phyloP scores from a whole-genome alignment of 2,113 vertebrate species.

The Pedetes capensis region DNA sequence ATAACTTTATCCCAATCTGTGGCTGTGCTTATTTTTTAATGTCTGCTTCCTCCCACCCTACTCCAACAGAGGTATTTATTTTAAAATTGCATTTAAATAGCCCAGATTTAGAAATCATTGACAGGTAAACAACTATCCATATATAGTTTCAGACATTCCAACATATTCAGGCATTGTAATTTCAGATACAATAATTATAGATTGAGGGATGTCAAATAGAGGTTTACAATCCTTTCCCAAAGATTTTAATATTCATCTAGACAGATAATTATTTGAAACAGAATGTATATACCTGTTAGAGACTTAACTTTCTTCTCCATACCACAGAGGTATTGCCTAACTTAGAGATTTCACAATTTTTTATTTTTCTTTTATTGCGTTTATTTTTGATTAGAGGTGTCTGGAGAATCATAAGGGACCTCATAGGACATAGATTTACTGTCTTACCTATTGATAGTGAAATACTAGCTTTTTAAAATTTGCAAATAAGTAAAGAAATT shows the following conservation, averaged over 20 bases:
- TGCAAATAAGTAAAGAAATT: not conserved
- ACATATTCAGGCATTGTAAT: not conserved
- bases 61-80: not conserved
- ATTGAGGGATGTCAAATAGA: not conserved
- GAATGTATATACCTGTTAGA: not conserved
- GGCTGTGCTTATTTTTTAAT: not conserved
- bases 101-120: not conserved
- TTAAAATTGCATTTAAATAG: not conserved
- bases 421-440: not conserved
- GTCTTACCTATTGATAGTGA: not conserved
- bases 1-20: not conserved
- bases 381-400: not conserved
- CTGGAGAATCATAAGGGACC: not conserved
- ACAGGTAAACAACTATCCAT: not conserved
- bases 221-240: not conserved
- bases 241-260: constrained; percentile 5
- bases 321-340: not conserved
- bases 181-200: not conserved
- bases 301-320: not conserved
- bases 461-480: not conserved
- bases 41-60: not conserved
- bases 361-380: not conserved
- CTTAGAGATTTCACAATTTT: not conserved
- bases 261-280: constrained; percentile 12
- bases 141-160: not conserved